phyloP scores from a whole-genome alignment of 2,797 vertebrate species.

The Pelodytes ibericus region DNA sequence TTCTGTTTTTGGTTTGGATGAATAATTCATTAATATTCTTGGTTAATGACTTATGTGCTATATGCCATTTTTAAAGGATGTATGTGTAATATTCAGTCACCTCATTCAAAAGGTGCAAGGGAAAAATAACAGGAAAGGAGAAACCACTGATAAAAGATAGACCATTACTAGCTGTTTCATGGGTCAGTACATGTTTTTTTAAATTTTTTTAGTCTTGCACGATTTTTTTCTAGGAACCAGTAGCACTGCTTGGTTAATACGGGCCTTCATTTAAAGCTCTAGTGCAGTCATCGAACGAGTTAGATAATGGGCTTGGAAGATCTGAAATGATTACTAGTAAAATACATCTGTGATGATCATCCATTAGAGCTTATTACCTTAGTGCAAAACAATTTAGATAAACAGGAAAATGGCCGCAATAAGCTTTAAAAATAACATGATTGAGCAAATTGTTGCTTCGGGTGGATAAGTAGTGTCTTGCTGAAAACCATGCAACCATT shows the following conservation, averaged over 20 bases:
- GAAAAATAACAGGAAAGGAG: slow-evolving; percentile 4
- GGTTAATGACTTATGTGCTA: slow-evolving; percentile 87
- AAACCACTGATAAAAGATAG: not conserved
- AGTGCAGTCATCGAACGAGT: slow-evolving; percentile 27
- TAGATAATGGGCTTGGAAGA: slow-evolving; percentile 44
- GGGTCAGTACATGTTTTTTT: not conserved
- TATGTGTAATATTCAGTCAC: slow-evolving; percentile 28
- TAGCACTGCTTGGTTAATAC: not conserved
- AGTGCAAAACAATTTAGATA: slow-evolving; percentile 45
- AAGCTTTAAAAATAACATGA: slow-evolving; percentile 44
- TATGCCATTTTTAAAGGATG: slow-evolving; percentile 70
- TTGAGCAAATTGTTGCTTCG: slow-evolving; percentile 4
- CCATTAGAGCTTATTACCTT: slow-evolving; percentile 45
- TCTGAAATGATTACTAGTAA: slow-evolving; percentile 39
- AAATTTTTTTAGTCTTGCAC: not conserved
- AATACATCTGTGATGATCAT: slow-evolving; percentile 40
- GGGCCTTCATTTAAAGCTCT: slow-evolving; percentile 4
- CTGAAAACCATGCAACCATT: not conserved
- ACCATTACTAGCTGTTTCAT: not conserved
- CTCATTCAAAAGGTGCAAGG: slow-evolving; percentile 43
- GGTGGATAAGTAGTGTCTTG: slow-evolving; percentile 4
- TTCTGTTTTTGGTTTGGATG: slow-evolving; percentile 82
- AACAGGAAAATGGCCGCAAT: slow-evolving; percentile 39
- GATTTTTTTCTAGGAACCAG: not conserved
- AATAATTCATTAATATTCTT: slow-evolving; percentile 83